Evolutionary conservation across 2,113 vertebrate genomes (phyloP).

Genomic region (Eclectus roratus): DNA sequence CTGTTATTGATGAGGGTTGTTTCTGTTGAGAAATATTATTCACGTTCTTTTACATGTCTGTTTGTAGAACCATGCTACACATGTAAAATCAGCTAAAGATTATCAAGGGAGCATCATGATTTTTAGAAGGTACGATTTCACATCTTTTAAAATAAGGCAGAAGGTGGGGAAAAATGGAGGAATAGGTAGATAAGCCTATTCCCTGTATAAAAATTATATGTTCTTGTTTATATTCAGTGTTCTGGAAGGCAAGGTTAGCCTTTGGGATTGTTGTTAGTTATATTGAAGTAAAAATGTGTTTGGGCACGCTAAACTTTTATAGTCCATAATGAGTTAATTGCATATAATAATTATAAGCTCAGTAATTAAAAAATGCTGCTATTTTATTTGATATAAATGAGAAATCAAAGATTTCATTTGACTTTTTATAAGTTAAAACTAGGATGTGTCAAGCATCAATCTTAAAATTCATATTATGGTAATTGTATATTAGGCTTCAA

Average conservation of each 20-base stretch:
- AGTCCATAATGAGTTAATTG: conserved; percentile 55
- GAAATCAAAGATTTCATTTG: conserved; percentile 42
- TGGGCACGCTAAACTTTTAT: conserved; percentile 41
- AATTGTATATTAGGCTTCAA: not conserved
- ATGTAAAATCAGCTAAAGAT: not conserved
- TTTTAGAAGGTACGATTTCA: not conserved
- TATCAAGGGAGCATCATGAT: not conserved
- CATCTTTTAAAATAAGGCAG: not conserved
- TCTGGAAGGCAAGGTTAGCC: conserved; percentile 40
- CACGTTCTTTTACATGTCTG: not conserved
- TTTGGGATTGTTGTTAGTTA: conserved; percentile 57
- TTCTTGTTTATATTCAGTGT: not conserved
- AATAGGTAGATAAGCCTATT: not conserved
- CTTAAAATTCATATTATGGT: conserved; percentile 12
- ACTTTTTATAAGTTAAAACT: conserved; percentile 18
- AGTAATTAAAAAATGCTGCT: conserved; percentile 54
- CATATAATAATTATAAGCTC: conserved; percentile 50
- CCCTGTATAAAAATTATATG: not conserved
- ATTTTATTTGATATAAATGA: conserved; percentile 32
- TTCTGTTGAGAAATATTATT: not conserved
- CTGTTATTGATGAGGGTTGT: not conserved
- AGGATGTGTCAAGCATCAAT: conserved; percentile 13
- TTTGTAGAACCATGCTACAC: not conserved
- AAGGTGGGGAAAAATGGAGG: not conserved
- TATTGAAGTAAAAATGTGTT: conserved; percentile 37